phyloP scores from a whole-genome alignment of 2,113 vertebrate species.

The Bucco capensis region DNA sequence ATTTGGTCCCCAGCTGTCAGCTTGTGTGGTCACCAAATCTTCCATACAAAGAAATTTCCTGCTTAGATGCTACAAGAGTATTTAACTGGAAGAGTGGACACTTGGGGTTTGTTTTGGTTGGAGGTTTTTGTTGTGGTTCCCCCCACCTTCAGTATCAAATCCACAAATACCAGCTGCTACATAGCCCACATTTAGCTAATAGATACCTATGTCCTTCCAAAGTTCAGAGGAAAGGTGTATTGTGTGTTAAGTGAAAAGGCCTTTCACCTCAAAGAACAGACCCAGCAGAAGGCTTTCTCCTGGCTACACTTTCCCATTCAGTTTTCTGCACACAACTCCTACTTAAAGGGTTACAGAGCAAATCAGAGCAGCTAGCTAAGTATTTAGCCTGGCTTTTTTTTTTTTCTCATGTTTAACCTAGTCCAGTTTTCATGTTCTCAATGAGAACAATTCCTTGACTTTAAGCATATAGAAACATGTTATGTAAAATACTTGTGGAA shows the following conservation, averaged over 20 bases:
- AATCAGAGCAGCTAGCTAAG: neutral
- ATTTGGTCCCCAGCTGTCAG: neutral
- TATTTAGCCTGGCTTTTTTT: neutral
- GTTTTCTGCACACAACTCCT: neutral
- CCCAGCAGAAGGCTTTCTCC: neutral
- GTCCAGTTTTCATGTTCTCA: neutral
- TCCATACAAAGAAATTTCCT: neutral
- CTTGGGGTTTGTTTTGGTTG: neutral
- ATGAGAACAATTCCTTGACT: neutral
- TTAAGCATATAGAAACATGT: neutral
- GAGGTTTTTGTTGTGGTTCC: no score
- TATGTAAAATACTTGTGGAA: neutral
- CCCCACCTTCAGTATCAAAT: neutral
- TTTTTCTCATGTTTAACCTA: neutral
- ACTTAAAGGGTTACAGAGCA: neutral
- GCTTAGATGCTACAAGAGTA: neutral
- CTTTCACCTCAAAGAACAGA: neutral
- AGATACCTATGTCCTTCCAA: neutral
- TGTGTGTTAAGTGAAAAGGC: neutral
- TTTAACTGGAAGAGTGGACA: neutral
- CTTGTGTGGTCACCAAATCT: neutral
- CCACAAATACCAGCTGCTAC: neutral
- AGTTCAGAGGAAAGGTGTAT: neutral
- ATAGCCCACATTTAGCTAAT: neutral
- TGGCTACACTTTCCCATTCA: neutral